Percentiles rank a stretch among this genome's conserved stretches.
phyloP scores from a whole-genome alignment of 2,113 vertebrate genomes.

The Laticauda laticaudata region DNA sequence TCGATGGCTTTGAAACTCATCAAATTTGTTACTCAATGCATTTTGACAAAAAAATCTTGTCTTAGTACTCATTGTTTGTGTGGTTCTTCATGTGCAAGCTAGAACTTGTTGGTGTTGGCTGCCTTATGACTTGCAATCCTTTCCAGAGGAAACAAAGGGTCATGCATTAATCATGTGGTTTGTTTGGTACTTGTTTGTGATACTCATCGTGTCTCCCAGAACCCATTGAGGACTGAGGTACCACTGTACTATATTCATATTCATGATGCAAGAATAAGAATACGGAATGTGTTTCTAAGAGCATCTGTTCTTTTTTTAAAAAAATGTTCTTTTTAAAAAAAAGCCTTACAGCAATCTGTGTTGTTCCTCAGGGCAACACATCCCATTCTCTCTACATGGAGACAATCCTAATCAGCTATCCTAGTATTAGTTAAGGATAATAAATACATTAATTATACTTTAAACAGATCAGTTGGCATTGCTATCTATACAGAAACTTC shows the following conservation, averaged over 20 bases:
- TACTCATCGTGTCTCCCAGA: not conserved
- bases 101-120: not conserved
- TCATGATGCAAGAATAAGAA: not conserved
- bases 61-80: not conserved
- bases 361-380: not conserved
- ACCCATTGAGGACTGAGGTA: not conserved
- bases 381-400: not conserved
- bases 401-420: not conserved
- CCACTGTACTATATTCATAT: not conserved
- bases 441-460: not conserved
- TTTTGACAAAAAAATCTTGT: not conserved
- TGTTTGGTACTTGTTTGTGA: not conserved
- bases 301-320: not conserved
- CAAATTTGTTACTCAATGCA: not conserved
- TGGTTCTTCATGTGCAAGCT: not conserved
- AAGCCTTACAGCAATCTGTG: not conserved
- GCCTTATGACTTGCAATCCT: not conserved
- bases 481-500: not conserved
- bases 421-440: not conserved
- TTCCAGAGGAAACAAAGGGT: not conserved
- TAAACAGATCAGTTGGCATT: not conserved
- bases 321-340: no score
- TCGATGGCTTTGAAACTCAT: not conserved
- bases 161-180: not conserved
- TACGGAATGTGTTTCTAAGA: not conserved